Evolutionary conservation across 2,888 invertebrate genomes (phyloP).

Genomic region (Busseola fusca): DNA sequence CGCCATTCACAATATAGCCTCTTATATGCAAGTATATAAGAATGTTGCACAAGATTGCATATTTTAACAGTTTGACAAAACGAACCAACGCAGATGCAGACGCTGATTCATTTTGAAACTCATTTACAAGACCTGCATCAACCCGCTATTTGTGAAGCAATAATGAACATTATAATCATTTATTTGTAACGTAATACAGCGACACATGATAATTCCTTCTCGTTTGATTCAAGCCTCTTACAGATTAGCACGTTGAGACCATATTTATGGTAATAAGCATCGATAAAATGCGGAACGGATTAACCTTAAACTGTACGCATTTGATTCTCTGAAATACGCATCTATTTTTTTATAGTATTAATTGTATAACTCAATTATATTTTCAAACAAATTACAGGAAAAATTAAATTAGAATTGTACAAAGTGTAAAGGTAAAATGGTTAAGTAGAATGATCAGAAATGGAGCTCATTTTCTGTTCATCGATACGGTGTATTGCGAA

Average conservation of each 20-base stretch:
- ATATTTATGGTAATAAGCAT: conserved; percentile 45
- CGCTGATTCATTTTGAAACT: conserved; percentile 15
- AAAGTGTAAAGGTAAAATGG: conserved; percentile 7
- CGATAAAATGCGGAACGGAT: conserved; percentile 15
- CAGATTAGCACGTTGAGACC: conserved; percentile 51
- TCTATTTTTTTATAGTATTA: conserved; percentile 19
- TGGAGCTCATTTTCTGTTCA: conserved; percentile 36
- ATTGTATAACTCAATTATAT: conserved; percentile 17
- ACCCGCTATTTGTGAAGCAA: conserved; percentile 10
- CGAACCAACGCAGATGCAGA: conserved; percentile 4
- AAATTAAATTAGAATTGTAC: conserved; percentile 17
- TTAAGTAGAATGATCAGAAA: conserved; percentile 8
- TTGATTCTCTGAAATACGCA: conserved; percentile 4
- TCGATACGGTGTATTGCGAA: conserved; percentile 55
- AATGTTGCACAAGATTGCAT: background rate
- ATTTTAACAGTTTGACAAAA: conserved; percentile 23
- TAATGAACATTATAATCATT: conserved; percentile 18
- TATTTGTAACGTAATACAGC: conserved; percentile 36
- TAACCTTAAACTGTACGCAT: conserved; percentile 23
- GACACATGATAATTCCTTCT: conserved; percentile 53
- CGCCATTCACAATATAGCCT: background rate
- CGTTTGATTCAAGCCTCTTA: conserved; percentile 50
- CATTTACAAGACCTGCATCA: conserved; percentile 18
- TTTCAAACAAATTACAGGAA: conserved; percentile 12
- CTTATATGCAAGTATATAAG: background rate